These are phyloP conservation scores for Carettochelys insculpta DNA, from an alignment of 2,113 vertebrate species.

Conservation along the genomic window DNA sequence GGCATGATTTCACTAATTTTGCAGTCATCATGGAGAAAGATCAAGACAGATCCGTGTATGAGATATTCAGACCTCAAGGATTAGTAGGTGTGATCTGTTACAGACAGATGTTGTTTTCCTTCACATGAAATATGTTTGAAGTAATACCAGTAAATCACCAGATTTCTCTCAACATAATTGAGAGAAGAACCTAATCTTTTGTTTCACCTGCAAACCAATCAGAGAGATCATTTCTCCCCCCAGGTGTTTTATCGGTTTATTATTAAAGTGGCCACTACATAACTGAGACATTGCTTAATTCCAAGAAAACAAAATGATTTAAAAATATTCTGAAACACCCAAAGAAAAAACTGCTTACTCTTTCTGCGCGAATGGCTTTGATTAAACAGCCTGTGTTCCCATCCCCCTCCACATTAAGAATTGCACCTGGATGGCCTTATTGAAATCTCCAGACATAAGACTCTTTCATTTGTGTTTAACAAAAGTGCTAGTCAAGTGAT, in stretches of 20 bases:
- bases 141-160: not conserved
- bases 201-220: not conserved
- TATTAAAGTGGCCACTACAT: not conserved
- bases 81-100: not conserved
- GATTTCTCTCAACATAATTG: accelerated
- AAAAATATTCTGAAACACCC: accelerated
- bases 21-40: not conserved
- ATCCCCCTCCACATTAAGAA: not conserved
- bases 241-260: not conserved
- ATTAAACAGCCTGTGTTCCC: accelerated
- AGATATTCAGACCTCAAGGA: not conserved
- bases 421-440: not conserved
- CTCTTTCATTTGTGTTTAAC: accelerated
- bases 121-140: not conserved
- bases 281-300: not conserved
- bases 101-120: not conserved
- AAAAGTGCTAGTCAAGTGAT: not conserved
- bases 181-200: not conserved
- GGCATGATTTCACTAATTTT: not conserved
- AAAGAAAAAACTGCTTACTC: not conserved
- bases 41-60: too few species aligned
- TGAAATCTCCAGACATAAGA: not conserved
- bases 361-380: not conserved
- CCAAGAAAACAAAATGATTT: accelerated
- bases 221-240: not conserved